Conservation (phyloP, 2,888 invertebrate species). For the Melanostoma scalare region DNA sequence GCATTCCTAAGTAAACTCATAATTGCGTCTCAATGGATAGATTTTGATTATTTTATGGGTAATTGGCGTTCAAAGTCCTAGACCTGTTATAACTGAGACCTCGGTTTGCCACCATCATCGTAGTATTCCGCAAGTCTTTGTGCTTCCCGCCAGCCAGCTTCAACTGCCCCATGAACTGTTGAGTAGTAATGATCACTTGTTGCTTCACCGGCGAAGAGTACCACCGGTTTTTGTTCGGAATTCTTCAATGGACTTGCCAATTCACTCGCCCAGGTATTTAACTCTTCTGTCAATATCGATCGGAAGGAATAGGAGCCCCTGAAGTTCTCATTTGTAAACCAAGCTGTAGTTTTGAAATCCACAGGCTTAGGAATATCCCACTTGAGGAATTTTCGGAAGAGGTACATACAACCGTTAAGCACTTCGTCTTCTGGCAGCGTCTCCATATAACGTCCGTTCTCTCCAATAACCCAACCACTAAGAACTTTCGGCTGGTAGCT, state of each 20-base stretch:
- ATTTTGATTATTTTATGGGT: conserved; percentile 7
- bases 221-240: conserved; percentile 81
- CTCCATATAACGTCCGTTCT: conserved; percentile 86
- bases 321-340: conserved; percentile 85
- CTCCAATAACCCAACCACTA: conserved; percentile 88
- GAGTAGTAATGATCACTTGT: conserved; percentile 86
- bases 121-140: conserved; percentile 83
- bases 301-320: conserved; percentile 87
- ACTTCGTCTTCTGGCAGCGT: conserved; percentile 83
- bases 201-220: conserved; percentile 88
- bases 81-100: conserved; percentile 78
- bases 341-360: conserved; percentile 83
- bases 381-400: conserved; percentile 79
- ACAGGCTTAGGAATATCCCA: conserved; percentile 79
- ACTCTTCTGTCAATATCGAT: conserved; percentile 84
- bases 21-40: not conserved
- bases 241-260: conserved; percentile 82
- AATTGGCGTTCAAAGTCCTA: conserved; percentile 75
- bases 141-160: conserved; percentile 89
- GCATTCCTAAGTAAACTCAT: not conserved
- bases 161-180: conserved; percentile 89
- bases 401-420: conserved; percentile 78
- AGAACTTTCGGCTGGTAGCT: conserved; percentile 86
- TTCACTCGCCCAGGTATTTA: conserved; percentile 83
- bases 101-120: conserved; percentile 60